Base-by-base conservation (phyloP, 2,113 vertebrate species). In the Heteronetta atricapilla region DNA sequence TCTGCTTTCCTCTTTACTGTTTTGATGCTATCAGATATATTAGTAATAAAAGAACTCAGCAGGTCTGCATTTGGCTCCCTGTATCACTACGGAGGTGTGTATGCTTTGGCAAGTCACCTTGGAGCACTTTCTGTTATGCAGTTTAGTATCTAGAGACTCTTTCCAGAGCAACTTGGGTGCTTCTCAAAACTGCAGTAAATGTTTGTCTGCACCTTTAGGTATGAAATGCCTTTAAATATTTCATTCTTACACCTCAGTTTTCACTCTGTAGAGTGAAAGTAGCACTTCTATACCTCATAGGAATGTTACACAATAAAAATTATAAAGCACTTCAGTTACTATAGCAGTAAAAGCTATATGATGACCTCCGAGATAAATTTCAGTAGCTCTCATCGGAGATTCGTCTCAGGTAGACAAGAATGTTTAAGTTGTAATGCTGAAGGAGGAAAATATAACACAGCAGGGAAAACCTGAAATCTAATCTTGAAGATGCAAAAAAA, bases 351-450 rank as follows among this genome's bases (percentile, higher is more conserved):
- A 93, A 86, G 19, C 67, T 79, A 25, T 53, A 28, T 5, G 8
- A 40, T 63, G 52, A 83, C 73, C 85, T 80, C 53, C 40, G 40
- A 76, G 88, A 86, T 53, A 72, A 58, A 38, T 83, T 72, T 80
- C 40, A 76, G 25, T 82, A 46, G n/a, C 20, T 89, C 22, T 85
- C 52, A 40, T 44, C 58, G 42, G 69, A 85, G 25, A 89, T 55
- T 88, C 7, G 2, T 88, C 67, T 92, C 77, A 44, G 42, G 31
- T 73, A 79, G 66, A 79, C n/a, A 58, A 85, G 8, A 18, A n/a
- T 53, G 38, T 78, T 93, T 92, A 68, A 88, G 93, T 90, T 93
- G 80, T 88, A 53, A 50, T 34, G 10, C 26, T 69, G 58, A 92
- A 76, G 53, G 34, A 93, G 31, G 23, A 53, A 83, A 88, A 23